These are phyloP conservation scores for Parauchenoglanis punctatus DNA, from an alignment of 2,797 vertebrate genomes.

Conservation along the genomic window DNA sequence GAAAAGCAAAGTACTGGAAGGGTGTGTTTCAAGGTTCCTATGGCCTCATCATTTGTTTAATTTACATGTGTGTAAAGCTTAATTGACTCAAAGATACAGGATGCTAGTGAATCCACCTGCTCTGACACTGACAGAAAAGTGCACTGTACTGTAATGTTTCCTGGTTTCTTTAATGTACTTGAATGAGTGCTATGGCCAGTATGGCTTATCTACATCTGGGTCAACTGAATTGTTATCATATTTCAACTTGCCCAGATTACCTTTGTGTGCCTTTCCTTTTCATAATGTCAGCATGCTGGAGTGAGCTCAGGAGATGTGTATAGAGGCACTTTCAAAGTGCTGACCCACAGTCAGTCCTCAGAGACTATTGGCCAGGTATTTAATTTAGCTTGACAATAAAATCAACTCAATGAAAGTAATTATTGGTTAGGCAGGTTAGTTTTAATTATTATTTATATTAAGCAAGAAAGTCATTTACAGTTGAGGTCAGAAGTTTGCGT, in stretches of 20 bases:
- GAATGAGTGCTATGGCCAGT: not conserved
- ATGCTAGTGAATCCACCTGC: not conserved
- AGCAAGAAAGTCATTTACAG: not conserved
- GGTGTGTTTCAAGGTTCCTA: not conserved
- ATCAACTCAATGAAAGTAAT: not conserved
- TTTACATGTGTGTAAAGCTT: not conserved
- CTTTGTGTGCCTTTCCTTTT: not conserved
- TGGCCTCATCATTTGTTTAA: not conserved
- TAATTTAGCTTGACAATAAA: not conserved
- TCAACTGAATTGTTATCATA: not conserved
- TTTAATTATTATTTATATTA: not conserved
- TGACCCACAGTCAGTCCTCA: not conserved
- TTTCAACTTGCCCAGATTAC: not conserved
- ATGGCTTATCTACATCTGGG: not conserved
- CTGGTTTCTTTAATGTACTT: not conserved
- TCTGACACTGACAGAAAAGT: not conserved
- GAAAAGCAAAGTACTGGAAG: not conserved
- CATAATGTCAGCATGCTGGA: not conserved
- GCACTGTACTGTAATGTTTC: not conserved
- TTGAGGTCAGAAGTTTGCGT: too few species aligned
- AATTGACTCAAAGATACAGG: not conserved
- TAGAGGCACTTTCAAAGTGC: not conserved
- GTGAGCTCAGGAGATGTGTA: not conserved
- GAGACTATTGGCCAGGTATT: not conserved
- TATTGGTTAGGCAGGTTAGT: not conserved